A percentile compares a stretch with the other conserved stretches of the same genome.
Conservation (phyloP, 2,113 vertebrate species). For the Malurus melanocephalus region DNA sequence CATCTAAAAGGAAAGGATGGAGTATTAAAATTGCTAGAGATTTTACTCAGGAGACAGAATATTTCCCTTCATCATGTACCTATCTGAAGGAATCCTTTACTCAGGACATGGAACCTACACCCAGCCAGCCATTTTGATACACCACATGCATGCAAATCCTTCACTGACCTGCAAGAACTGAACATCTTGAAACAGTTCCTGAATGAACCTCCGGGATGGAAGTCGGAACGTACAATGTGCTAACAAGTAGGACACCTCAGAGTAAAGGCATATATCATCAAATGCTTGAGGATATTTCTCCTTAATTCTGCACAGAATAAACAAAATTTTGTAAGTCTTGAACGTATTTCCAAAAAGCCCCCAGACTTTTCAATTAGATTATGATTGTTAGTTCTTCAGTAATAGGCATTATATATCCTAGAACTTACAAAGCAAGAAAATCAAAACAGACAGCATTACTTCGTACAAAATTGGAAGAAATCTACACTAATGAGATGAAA, state of each 20-base stretch:
- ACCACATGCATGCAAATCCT: neutral
- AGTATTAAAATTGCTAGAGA: neutral
- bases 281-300: conserved; percentile 97
- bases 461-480: neutral
- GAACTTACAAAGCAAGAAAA: neutral
- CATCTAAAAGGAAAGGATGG: conserved; percentile 75
- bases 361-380: neutral
- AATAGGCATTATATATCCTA: neutral
- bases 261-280: conserved; percentile 97
- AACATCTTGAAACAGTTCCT: conserved; percentile 97
- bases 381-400: neutral
- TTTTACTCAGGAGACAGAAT: neutral
- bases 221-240: conserved; percentile 94
- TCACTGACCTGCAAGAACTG: conserved; percentile 91
- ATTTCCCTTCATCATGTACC: neutral
- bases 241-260: conserved; percentile 92
- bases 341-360: neutral
- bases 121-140: neutral
- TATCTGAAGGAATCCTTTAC: neutral
- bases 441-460: neutral
- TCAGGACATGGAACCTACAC: neutral
- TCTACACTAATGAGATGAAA: neutral
- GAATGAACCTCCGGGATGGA: conserved; percentile 93
- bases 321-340: neutral
- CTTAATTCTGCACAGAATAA: conserved; percentile 84